Evolutionary conservation across 1,140 invertebrate genomes (phyloP), one percentile per base, ranked within the genome.

Genomic region (Drosophila virilis): DNA sequence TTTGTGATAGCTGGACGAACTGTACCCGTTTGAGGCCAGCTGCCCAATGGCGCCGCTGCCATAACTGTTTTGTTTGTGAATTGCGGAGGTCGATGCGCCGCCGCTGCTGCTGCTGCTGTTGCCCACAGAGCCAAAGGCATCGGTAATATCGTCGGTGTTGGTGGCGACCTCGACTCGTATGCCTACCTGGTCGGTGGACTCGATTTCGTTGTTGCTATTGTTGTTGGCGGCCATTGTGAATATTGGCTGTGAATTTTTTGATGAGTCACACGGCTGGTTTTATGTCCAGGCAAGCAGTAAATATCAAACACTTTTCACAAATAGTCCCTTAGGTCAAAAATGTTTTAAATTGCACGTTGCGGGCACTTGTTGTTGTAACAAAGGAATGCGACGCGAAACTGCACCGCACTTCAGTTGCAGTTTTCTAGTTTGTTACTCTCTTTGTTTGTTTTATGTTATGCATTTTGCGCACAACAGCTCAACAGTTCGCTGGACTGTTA

Each of bases 31-130:
- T 17, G 35, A 69, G 6, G 90, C 83, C 13, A 91, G 65, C 50
- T 91, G 90, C 0, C 86, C 90, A 15, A 91, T 91, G 22, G 90
- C 90, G 8, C 90, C 90, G 17, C 45, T 88, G n/a, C 77, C 82
- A 7, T 80, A 78, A 4, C 45, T 28, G 45, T 61, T 65, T 43
- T 35, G 32, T 17, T 64, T 79, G 43, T 75, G 15, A 6, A 9
- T 7, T 37, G 62, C 37, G 1, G 74, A 66, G 32, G 45, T 42
- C 28, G 57, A 51, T 12, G 66, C 33, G 8, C 40, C 33, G 12
- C 42, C 7, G 9, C 22, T 10, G 42, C 54, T 62, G 33, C 54
- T 62, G 33, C 64, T 76, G 45, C 48, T 57, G 2, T 66, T 72
- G 22, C 80, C 74, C 0, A 78, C 48, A 0, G 90, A 90, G 1